Evolutionary conservation across 1,140 invertebrate species (phyloP), one percentile per base, ranked within the genome.

Genomic region (Papilio glaucus): DNA sequence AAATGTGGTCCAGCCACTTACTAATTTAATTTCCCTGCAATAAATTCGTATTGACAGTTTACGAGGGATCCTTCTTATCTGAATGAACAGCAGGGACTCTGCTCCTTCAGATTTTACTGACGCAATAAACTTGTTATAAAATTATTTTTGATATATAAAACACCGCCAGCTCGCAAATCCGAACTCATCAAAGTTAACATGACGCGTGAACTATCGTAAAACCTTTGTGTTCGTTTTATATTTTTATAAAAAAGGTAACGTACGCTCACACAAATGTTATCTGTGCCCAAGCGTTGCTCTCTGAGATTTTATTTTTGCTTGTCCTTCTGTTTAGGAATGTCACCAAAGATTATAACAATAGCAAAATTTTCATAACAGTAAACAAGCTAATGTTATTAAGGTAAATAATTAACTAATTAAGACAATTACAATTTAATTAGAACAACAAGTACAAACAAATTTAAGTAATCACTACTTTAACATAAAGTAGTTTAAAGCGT

Each of bases 51-150:
- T 18, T 37, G 0, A 8, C 15, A 63, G 37, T 63, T 63, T 63
- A 63, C 33, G 29, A 37, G 29, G 33, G 37, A 4, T 39, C 29
- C 33, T 18, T 39, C 33, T 63, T 63, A 63, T 63, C 61, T 63
- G 33, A 33, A 63, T 63, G 10, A n/a, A 63, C 61, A 63, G 33
- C 33, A 63, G 61, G 29, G 15, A 63, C 61, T 18, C 1, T 15
- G 29, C 15, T 39, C 37, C 61, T 38, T 37, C 61, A 63, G 12
- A 63, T 63, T 63, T 63, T 63, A 63, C 37, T 37, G 33, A 38
- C 29, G 37, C 37, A 63, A 38, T 63, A 63, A 63, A 63, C 29
- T 63, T 21, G n/a, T 15, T 33, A 63, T 63, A 63, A 63, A 63
- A 63, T 63, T 63, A 63, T 63, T 63, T 63, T 37, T 21, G 15